Percentiles rank a stretch among this genome's conserved stretches.
Evolutionary conservation across 2,888 invertebrate species (phyloP).

Genomic region (Acrobasis repandana): DNA sequence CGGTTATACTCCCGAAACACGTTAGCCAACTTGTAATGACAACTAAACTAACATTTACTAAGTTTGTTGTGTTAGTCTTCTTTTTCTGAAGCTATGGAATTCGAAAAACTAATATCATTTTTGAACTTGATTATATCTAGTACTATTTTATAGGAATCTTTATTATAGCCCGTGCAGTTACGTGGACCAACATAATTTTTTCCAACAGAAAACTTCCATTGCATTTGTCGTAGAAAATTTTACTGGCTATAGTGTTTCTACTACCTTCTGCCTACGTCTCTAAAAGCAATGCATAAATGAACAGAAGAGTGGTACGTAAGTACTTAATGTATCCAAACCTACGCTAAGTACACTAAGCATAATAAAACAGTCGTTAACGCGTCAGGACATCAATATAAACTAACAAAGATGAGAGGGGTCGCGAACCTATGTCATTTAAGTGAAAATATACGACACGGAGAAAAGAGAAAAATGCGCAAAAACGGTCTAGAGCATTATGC

Average conservation of each 20-base stretch:
- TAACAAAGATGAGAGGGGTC: constrained; percentile 69
- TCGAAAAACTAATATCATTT: not conserved
- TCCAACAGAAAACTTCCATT: not conserved
- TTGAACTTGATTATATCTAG: not conserved
- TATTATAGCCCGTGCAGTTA: too few relatives aligned
- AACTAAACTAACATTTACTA: not conserved
- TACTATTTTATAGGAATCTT: not conserved
- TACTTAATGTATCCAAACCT: constrained; percentile 10
- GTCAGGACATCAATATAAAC: constrained; percentile 54
- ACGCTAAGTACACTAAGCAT: constrained; percentile 27
- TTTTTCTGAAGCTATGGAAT: not conserved
- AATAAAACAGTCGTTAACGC: constrained; percentile 43
- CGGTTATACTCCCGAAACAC: constrained; percentile 39
- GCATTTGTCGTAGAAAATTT: too few relatives aligned
- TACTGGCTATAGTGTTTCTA: too few relatives aligned
- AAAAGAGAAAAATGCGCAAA: constrained; percentile 79
- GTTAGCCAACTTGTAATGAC: constrained; percentile 4
- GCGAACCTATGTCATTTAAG: constrained; percentile 79
- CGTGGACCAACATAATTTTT: too few relatives aligned
- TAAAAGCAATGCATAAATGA: not conserved
- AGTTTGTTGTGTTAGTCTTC: not conserved
- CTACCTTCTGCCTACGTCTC: not conserved
- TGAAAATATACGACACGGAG: constrained; percentile 79
- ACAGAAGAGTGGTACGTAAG: not conserved
- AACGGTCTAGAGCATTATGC: constrained; percentile 77